A percentile compares a stretch with the other conserved stretches of the same genome.
Conservation (phyloP, 35 echinoderm and acorn worm species). For the Apostichopus japonicus region DNA sequence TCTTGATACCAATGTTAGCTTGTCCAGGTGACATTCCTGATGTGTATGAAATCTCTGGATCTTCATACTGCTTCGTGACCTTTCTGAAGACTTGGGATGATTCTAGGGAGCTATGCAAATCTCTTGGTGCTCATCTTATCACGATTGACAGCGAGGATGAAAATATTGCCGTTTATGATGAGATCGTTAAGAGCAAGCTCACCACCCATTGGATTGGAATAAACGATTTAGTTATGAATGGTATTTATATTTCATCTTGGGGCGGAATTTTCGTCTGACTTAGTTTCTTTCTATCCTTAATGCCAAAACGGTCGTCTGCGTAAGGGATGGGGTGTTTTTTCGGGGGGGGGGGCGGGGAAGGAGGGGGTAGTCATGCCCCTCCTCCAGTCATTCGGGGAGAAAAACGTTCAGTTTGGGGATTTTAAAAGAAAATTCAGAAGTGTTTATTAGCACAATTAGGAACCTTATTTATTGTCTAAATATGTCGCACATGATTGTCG, state of each 20-base stretch:
- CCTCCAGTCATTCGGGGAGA: no score
- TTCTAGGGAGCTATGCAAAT: background rate
- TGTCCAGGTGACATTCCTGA: background rate
- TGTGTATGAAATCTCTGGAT: background rate
- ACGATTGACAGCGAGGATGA: background rate
- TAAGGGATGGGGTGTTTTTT: no score
- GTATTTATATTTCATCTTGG: background rate
- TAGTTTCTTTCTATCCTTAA: no score
- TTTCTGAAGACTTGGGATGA: background rate
- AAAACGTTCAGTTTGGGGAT: no score
- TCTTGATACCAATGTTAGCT: background rate
- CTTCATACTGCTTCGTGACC: background rate
- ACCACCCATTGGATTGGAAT: background rate
- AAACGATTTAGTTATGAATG: background rate
- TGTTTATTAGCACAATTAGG: no score
- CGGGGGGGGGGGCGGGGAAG: no score
- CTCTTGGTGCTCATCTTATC: background rate
- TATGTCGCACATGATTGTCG: no score
- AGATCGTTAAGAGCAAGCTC: background rate
- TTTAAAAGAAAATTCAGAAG: no score
- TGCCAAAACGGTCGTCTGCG: no score
- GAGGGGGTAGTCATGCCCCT: no score
- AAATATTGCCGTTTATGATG: background rate
- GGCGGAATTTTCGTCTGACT: no score
- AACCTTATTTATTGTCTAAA: no score